These are phyloP conservation scores for Lepilemur septentrionalis DNA, from an alignment of 2,797 vertebrate species.

Conservation along the genomic window DNA sequence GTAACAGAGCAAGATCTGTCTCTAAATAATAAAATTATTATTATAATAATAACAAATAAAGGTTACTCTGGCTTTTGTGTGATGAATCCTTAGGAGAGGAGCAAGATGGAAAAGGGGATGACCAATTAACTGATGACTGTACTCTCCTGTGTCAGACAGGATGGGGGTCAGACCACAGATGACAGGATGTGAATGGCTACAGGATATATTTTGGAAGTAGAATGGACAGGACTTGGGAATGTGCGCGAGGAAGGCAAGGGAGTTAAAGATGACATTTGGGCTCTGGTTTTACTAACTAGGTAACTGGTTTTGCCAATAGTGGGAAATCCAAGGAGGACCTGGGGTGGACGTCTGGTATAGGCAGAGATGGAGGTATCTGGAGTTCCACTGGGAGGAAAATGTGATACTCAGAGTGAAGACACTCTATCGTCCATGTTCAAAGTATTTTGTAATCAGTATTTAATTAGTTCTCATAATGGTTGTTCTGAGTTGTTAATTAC, in stretches of 20 bases:
- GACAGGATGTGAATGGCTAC: not conserved
- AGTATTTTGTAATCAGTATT: constrained; percentile 31
- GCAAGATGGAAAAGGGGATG: not conserved
- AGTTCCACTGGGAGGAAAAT: not conserved
- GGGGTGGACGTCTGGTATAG: not conserved
- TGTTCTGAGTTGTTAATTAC: constrained; percentile 66
- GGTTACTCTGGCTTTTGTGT: not conserved
- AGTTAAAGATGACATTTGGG: not conserved
- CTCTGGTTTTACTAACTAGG: not conserved
- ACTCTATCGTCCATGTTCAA: not conserved
- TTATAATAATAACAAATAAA: not conserved
- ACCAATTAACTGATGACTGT: not conserved
- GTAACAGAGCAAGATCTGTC: not conserved
- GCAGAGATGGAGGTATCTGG: not conserved
- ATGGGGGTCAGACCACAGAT: not conserved
- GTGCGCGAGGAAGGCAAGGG: not conserved
- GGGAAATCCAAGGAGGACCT: not conserved
- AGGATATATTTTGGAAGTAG: not conserved
- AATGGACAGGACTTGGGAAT: not conserved
- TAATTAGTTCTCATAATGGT: constrained; percentile 69
- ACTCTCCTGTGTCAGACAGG: not conserved
- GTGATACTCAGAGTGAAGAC: not conserved
- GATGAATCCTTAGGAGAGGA: not conserved
- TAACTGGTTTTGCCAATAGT: not conserved
- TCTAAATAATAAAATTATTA: not conserved